Evolutionary conservation across 2,797 vertebrate species (phyloP).

Genomic region (Mionectes olivaceus): DNA sequence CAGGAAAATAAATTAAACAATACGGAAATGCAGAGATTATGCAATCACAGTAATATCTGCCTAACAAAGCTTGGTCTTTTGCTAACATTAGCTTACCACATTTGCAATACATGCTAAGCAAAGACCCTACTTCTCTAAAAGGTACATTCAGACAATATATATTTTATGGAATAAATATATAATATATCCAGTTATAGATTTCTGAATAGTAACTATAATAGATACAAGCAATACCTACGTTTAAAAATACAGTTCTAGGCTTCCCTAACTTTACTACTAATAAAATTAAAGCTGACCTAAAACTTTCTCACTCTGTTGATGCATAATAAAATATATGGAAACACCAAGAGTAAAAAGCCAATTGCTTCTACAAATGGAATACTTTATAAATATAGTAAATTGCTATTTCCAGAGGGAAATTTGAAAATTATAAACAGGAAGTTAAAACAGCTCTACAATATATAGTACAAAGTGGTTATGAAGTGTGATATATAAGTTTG

Average conservation of each 20-base stretch:
- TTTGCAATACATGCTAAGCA: constrained; percentile 72
- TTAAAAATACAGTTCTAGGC: constrained; percentile 75
- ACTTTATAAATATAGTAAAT: constrained; percentile 72
- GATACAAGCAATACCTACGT: constrained; percentile 75
- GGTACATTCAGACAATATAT: constrained; percentile 77
- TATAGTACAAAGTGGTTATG: constrained; percentile 49
- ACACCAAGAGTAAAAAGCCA: constrained; percentile 75
- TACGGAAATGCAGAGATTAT: constrained; percentile 58
- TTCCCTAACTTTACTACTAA: constrained; percentile 72
- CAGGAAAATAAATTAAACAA: constrained; percentile 67
- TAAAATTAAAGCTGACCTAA: constrained; percentile 74
- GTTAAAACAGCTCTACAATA: constrained; percentile 66
- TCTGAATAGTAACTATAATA: constrained; percentile 74
- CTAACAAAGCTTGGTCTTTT: constrained; percentile 64
- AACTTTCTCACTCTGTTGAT: constrained; percentile 62
- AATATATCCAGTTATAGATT: constrained; percentile 77
- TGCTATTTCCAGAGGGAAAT: constrained; percentile 66
- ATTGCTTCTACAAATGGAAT: constrained; percentile 72
- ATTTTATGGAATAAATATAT: constrained; percentile 79
- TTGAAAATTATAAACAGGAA: constrained; percentile 69
- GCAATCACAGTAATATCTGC: constrained; percentile 48
- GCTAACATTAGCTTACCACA: constrained; percentile 72
- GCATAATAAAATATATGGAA: constrained; percentile 74
- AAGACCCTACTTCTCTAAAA: constrained; percentile 75
- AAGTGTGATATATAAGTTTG: not conserved